phyloP scores from a whole-genome alignment of 53 echinoderm and acorn worm genomes.

The Actinopyga echinites region DNA sequence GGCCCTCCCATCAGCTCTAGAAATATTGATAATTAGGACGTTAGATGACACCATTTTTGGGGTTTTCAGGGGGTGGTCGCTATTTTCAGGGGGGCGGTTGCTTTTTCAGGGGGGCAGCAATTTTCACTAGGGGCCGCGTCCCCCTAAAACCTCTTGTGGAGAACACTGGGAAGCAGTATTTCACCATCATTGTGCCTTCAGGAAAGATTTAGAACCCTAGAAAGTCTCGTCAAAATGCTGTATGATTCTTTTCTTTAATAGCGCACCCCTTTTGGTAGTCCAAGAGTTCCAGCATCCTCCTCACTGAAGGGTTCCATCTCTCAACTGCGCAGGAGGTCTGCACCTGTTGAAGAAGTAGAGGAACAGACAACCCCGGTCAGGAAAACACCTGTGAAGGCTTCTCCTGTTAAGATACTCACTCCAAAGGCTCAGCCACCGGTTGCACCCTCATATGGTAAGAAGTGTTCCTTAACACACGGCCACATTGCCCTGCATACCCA shows the following conservation, averaged over 20 bases:
- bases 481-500: too few relatives aligned
- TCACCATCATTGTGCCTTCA: not conserved
- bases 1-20: too few relatives aligned
- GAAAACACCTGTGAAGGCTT: not conserved
- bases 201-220: not conserved
- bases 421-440: slow-evolving; percentile 17
- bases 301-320: slow-evolving; percentile 91
- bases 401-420: slow-evolving; percentile 41
- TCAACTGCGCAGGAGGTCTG: slow-evolving; percentile 79
- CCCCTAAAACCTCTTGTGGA: too few relatives aligned
- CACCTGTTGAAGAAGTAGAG: slow-evolving; percentile 83
- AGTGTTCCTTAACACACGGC: not conserved
- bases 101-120: too few relatives aligned
- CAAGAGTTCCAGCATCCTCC: slow-evolving; percentile 73
- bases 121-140: too few relatives aligned
- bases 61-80: too few relatives aligned
- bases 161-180: too few relatives aligned
- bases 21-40: too few relatives aligned
- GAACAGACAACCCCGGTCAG: slow-evolving; percentile 61
- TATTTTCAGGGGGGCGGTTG: too few relatives aligned
- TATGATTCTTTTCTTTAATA: not conserved
- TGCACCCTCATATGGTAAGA: not conserved
- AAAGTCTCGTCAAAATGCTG: not conserved
- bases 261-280: slow-evolving; percentile 89
- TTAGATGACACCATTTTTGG: too few relatives aligned